Percentiles rank a stretch among this genome's conserved stretches.
phyloP scores from a whole-genome alignment of 2,888 invertebrate species.

The Lasioglossum vierecki region DNA sequence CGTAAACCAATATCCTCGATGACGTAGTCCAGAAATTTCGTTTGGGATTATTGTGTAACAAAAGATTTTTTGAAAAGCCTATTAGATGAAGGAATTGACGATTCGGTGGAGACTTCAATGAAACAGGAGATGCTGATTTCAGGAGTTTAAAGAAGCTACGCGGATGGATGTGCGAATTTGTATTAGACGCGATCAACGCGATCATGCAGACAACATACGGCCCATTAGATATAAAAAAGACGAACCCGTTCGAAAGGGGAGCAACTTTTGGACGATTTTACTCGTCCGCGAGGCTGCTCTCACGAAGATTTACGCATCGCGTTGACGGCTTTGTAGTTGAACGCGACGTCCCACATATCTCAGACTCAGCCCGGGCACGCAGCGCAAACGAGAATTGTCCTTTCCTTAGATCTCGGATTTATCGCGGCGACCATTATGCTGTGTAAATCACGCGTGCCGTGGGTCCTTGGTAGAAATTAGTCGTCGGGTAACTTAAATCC shows the following conservation, averaged over 20 bases:
- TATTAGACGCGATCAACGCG: not conserved
- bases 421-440: constrained; percentile 69
- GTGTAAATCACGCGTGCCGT: constrained; percentile 71
- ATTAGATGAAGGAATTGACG: not conserved
- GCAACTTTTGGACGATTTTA: constrained; percentile 41
- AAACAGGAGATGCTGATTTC: not conserved
- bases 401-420: constrained; percentile 77
- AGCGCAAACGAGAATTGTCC: constrained; percentile 68
- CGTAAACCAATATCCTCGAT: not conserved
- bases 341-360: constrained; percentile 72
- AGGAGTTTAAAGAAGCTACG: not conserved
- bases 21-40: not conserved
- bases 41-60: not conserved
- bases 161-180: not conserved
- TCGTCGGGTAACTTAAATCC: constrained; percentile 51
- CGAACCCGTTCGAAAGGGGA: constrained; percentile 36
- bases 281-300: constrained; percentile 48
- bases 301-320: constrained; percentile 75
- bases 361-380: constrained; percentile 62
- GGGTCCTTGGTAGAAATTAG: constrained; percentile 67
- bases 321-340: constrained; percentile 79
- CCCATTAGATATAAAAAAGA: constrained; percentile 35
- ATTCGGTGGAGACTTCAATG: constrained; percentile 6
- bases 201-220: constrained; percentile 14
- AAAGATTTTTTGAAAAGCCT: not conserved